These are phyloP conservation scores for Steatornis caripensis DNA, from an alignment of 2,113 vertebrate species.

Conservation along the genomic window DNA sequence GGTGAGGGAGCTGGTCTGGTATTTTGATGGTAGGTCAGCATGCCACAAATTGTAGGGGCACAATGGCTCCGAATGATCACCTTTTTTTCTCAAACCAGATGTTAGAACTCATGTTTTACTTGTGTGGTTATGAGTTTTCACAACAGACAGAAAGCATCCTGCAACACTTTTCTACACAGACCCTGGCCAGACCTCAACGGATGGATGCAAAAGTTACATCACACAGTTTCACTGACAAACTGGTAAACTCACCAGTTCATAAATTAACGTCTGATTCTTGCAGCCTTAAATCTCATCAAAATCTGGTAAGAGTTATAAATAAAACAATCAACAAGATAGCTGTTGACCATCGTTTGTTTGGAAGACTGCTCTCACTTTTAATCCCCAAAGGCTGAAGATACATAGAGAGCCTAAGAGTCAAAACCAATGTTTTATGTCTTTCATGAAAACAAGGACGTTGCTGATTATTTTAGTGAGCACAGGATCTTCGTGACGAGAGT, in stretches of 20 bases:
- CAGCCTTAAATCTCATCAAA: background rate
- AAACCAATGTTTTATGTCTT: rapidly evolving
- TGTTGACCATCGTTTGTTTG: background rate
- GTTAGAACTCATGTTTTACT: background rate
- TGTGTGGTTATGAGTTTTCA: background rate
- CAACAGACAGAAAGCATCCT: background rate
- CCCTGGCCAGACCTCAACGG: background rate
- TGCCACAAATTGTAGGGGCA: background rate
- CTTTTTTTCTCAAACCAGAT: background rate
- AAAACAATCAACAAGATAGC: background rate
- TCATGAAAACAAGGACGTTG: background rate
- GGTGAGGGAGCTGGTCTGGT: background rate
- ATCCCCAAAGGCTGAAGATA: background rate
- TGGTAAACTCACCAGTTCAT: background rate
- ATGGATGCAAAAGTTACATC: background rate
- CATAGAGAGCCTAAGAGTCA: background rate
- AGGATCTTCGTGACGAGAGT: background rate
- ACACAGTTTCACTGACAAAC: background rate
- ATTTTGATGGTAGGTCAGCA: background rate
- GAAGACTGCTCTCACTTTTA: background rate
- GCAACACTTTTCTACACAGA: background rate
- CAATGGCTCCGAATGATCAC: background rate
- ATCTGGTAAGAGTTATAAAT: background rate
- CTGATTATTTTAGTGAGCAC: background rate
- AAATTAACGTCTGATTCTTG: background rate